A percentile compares a stretch with the other conserved stretches of the same genome.
phyloP scores from a whole-genome alignment of 2,888 invertebrate species.

The Panzeria rudis region DNA sequence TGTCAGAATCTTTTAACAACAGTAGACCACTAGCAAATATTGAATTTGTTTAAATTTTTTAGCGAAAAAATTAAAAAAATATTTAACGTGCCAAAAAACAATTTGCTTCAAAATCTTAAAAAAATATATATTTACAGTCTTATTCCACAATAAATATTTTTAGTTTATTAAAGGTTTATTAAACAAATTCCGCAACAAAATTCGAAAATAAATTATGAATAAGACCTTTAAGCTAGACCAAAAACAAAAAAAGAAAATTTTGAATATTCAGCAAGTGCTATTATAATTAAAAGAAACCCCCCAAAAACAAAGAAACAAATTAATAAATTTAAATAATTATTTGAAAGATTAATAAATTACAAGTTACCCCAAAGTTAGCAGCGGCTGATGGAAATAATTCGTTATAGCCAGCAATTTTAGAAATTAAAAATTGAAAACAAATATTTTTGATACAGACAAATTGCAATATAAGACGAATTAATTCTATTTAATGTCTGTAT shows the following conservation, averaged over 20 bases:
- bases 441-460: too few relatives aligned
- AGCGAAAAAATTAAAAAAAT: slow-evolving; percentile 25
- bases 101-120: slow-evolving; percentile 65
- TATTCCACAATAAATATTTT: slow-evolving; percentile 18
- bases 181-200: not conserved
- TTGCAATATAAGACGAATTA: not conserved
- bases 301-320: slow-evolving; percentile 6
- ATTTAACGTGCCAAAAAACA: slow-evolving; percentile 55
- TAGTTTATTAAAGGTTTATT: slow-evolving; percentile 6
- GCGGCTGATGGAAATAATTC: not conserved
- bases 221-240: not conserved
- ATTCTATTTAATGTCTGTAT: not conserved
- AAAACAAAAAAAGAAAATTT: slow-evolving; percentile 22
- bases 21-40: slow-evolving; percentile 57
- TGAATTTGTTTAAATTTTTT: not conserved
- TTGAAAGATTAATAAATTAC: slow-evolving; percentile 54
- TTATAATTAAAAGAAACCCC: slow-evolving; percentile 53
- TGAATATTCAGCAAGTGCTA: slow-evolving; percentile 71
- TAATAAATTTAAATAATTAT: slow-evolving; percentile 27
- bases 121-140: slow-evolving; percentile 15
- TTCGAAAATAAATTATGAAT: not conserved
- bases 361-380: slow-evolving; percentile 3
- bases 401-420: not conserved
- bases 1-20: not conserved
- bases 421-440: not conserved